These are phyloP conservation scores for fruit fly (Drosophila melanogaster) DNA, from an alignment of 1,140 invertebrate genomes.

Conservation along the genomic window DNA sequence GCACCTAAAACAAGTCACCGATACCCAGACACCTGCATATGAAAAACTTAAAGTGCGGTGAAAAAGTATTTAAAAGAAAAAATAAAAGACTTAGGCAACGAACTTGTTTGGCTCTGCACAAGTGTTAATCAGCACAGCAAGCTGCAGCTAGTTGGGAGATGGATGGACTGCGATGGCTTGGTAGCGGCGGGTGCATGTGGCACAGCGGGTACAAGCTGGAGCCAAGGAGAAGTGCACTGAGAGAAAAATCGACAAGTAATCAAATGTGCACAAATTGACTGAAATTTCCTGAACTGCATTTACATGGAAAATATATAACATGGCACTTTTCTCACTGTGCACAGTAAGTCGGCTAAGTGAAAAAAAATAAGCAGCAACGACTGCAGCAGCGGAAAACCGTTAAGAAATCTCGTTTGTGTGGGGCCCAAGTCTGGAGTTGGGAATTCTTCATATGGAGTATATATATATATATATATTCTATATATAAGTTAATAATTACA, in stretches of 20 bases:
- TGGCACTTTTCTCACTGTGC: conserved; percentile 1
- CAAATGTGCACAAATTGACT: too few species aligned
- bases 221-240: conserved; percentile 1
- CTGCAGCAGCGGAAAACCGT: conserved; percentile 60
- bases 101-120: conserved; percentile 71
- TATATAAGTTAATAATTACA: too few species aligned
- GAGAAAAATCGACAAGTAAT: not conserved
- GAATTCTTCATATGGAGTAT: conserved; percentile 45
- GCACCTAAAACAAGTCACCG: conserved; percentile 49
- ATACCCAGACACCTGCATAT: conserved; percentile 47
- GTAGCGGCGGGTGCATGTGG: conserved; percentile 18
- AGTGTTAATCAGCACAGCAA: conserved; percentile 76
- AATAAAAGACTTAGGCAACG: conserved; percentile 81
- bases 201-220: conserved; percentile 34
- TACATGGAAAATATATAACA: too few species aligned
- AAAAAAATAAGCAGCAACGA: conserved; percentile 27
- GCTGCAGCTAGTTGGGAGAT: conserved; percentile 68
- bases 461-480: conserved; percentile 14
- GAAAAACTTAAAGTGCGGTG: conserved; percentile 41
- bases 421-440: conserved; percentile 45
- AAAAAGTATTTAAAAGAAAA: conserved; percentile 60
- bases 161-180: conserved; percentile 31
- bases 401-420: conserved; percentile 74
- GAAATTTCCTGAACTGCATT: too few species aligned
- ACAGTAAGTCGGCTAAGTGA: conserved; percentile 56